These are phyloP conservation scores for Miichthys miiuy DNA, from an alignment of 2,797 vertebrate genomes.

Conservation along the genomic window DNA sequence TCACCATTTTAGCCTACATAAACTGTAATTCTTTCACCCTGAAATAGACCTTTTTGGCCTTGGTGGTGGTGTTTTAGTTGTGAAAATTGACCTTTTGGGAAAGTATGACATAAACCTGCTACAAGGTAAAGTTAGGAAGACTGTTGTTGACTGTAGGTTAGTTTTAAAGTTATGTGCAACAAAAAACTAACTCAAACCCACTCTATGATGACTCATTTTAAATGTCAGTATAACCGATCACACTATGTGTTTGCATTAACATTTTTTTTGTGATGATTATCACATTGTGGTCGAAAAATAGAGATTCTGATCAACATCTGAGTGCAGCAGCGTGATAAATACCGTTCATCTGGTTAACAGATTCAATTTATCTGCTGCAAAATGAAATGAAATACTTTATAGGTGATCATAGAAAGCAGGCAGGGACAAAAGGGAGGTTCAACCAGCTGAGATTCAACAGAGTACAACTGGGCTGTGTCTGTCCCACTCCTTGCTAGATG, in stretches of 20 bases:
- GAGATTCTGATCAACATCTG: not conserved
- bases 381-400: not conserved
- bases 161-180: not conserved
- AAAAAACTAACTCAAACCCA: not conserved
- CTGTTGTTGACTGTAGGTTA: not conserved
- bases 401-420: not conserved
- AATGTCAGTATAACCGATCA: not conserved
- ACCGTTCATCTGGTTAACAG: not conserved
- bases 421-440: not conserved
- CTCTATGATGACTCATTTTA: not conserved
- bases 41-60: not conserved
- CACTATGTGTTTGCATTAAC: not conserved
- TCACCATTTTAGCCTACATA: not conserved
- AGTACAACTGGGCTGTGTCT: not conserved
- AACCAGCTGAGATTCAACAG: not conserved
- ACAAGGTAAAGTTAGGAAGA: not conserved
- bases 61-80: not conserved
- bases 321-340: not conserved
- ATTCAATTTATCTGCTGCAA: too few relatives aligned
- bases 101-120: not conserved
- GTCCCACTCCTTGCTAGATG: too few relatives aligned
- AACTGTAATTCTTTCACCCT: not conserved
- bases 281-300: not conserved
- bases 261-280: not conserved
- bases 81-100: not conserved